Percentiles rank a stretch among this genome's conserved stretches.
Conservation (phyloP, 2,113 vertebrate species). For the Lycocorax pyrrhopterus region DNA sequence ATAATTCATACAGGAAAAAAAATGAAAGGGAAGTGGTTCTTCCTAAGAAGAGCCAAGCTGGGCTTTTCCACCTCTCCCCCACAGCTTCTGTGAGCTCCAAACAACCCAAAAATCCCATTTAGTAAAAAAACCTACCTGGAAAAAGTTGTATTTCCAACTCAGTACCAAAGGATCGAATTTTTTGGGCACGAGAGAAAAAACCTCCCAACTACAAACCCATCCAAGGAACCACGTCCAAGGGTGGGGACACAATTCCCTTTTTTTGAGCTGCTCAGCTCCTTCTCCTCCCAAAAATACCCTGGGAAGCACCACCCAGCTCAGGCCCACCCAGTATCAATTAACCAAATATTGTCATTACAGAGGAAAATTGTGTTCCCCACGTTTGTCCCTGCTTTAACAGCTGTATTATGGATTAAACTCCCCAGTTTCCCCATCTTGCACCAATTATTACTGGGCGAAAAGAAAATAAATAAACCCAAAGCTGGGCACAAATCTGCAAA, state of each 20-base stretch:
- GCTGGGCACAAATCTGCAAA: not conserved
- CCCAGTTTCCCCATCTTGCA: not conserved
- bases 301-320: not conserved
- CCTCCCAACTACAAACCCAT: not conserved
- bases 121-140: not conserved
- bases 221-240: accelerated
- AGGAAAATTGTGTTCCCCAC: not conserved
- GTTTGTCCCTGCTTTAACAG: not conserved
- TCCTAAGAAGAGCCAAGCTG: accelerated
- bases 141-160: not conserved
- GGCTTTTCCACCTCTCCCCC: not conserved
- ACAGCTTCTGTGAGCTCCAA: accelerated
- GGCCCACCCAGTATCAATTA: not conserved
- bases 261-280: not conserved
- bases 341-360: not conserved
- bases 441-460: not conserved
- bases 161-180: accelerated
- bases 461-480: not conserved
- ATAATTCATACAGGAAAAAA: not conserved
- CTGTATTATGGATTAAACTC: not conserved
- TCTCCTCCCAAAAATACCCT: not conserved
- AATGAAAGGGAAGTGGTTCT: not conserved
- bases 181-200: not conserved
- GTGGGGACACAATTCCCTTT: not conserved
- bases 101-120: not conserved